Conservation (phyloP, 92 coral and sea anemone genomes). For the Epizoanthus stellaris region DNA sequence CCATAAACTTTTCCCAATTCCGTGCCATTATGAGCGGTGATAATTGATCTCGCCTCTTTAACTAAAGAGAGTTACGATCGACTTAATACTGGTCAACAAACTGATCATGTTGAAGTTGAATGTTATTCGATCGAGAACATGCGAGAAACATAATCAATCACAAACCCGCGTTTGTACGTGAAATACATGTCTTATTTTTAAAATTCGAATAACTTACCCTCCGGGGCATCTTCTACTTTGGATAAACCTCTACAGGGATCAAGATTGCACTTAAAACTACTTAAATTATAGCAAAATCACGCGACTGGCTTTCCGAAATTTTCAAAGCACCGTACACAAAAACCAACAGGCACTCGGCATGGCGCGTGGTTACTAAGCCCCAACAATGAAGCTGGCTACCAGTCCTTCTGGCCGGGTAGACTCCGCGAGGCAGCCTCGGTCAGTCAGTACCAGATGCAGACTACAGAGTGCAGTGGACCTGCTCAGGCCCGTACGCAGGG, state of each 20-base stretch:
- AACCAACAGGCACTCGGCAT: constrained; percentile 1
- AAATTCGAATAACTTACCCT: constrained; percentile 23
- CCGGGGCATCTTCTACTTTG: constrained; percentile 34
- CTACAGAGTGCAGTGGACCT: too few species aligned
- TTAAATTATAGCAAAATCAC: background rate
- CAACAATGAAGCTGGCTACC: too few species aligned
- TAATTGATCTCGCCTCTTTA: too few species aligned
- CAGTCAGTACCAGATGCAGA: too few species aligned
- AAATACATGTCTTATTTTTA: background rate
- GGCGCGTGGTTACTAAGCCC: constrained; percentile 14
- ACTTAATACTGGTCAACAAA: background rate
- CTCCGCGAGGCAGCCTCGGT: too few species aligned
- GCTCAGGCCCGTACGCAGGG: too few species aligned
- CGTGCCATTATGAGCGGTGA: too few species aligned
- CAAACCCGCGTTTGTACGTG: too few species aligned
- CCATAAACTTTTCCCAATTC: too few species aligned
- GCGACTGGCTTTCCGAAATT: background rate
- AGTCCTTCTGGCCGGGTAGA: too few species aligned
- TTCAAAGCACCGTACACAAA: background rate
- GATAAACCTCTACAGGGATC: background rate
- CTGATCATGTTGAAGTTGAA: background rate
- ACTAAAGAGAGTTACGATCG: too few species aligned
- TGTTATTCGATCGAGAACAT: background rate
- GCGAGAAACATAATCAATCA: background rate
- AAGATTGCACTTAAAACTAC: background rate